A percentile compares a stretch with the other conserved stretches of the same genome.
These are phyloP conservation scores for Ceyx erithaca DNA, from an alignment of 2,797 vertebrate species.

Conservation along the genomic window DNA sequence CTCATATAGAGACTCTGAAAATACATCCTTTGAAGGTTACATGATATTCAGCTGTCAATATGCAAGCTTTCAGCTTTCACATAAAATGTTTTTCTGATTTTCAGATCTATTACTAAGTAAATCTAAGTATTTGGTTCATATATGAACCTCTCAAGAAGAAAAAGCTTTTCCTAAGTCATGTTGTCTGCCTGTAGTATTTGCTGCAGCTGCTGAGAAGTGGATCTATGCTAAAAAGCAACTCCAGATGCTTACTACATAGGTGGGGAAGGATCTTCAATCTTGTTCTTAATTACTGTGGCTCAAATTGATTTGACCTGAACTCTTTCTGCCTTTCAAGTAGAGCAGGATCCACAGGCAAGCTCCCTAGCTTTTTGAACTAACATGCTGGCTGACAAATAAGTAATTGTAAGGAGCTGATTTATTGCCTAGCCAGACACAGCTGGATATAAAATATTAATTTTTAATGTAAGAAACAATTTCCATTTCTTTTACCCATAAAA, in stretches of 20 bases:
- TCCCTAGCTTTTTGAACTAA: slow-evolving; percentile 70
- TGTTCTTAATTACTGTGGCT: slow-evolving; percentile 72
- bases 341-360: slow-evolving; percentile 60
- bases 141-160: not conserved
- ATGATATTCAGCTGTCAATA: not conserved
- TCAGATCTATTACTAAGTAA: not conserved
- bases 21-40: not conserved
- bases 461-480: slow-evolving; percentile 72
- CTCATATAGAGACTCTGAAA: not conserved
- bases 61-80: not conserved
- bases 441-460: slow-evolving; percentile 74
- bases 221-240: slow-evolving; percentile 26
- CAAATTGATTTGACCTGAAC: slow-evolving; percentile 75
- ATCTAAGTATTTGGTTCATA: not conserved
- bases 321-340: slow-evolving; percentile 59
- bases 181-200: not conserved
- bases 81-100: not conserved
- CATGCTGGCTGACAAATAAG: slow-evolving; percentile 76
- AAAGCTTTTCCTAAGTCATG: not conserved
- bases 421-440: slow-evolving; percentile 61
- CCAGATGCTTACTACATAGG: slow-evolving; percentile 37
- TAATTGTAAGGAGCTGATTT: slow-evolving; percentile 71
- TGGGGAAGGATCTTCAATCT: slow-evolving; percentile 69
- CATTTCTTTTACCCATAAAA: slow-evolving; percentile 67
- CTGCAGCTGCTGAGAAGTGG: not conserved